Conservation (phyloP, 2,113 vertebrate species). For the Terrapene triunguis region DNA sequence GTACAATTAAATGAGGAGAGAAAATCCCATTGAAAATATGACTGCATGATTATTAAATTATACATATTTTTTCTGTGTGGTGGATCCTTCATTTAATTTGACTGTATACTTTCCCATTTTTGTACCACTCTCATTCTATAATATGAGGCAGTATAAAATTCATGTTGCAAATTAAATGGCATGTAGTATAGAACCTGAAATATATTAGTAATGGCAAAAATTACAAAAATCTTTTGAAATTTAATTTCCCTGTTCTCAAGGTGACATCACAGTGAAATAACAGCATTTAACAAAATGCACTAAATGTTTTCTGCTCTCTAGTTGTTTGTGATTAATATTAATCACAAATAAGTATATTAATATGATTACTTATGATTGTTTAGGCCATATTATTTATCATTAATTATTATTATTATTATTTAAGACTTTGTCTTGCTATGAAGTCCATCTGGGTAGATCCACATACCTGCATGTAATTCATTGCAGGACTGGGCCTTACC, state of each 20-base stretch:
- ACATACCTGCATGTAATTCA: neutral
- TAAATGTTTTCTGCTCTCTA: neutral
- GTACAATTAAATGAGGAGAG: neutral
- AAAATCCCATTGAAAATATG: neutral
- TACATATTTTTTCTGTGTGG: neutral
- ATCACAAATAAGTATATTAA: too few relatives aligned
- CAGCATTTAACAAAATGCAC: slow-evolving; percentile 3
- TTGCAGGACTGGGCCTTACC: neutral
- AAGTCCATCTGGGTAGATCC: neutral
- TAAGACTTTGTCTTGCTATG: neutral
- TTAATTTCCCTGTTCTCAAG: neutral
- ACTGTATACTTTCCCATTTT: neutral
- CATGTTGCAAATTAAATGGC: slow-evolving; percentile 3
- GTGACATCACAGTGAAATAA: slow-evolving; percentile 6
- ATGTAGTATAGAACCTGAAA: neutral
- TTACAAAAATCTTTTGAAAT: slow-evolving; percentile 27
- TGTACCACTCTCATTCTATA: neutral
- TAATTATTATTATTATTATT: neutral
- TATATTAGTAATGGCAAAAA: neutral
- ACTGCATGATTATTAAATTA: neutral
- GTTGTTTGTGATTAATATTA: neutral
- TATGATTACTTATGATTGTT: too few relatives aligned
- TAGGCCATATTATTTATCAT: too few relatives aligned
- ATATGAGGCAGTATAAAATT: neutral
- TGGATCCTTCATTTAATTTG: neutral